Percentiles rank a stretch among this genome's conserved stretches.
Evolutionary conservation across 2,888 invertebrate genomes (phyloP).

Genomic region (Laspeyria flexula): DNA sequence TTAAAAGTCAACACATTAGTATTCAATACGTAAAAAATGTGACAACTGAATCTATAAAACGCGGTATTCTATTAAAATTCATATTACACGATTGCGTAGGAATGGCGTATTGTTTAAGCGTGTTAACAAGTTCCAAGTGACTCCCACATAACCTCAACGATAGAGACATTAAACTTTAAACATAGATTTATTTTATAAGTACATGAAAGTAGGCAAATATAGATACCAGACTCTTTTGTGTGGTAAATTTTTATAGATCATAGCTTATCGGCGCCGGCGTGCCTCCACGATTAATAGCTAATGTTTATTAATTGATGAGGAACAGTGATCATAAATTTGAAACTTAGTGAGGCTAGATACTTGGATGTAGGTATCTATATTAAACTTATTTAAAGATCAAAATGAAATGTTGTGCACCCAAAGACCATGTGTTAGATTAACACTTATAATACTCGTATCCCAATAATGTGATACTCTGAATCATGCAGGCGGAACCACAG

Average conservation of each 20-base stretch:
- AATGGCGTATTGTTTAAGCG: constrained; percentile 36
- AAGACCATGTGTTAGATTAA: too few relatives aligned
- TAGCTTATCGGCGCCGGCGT: constrained; percentile 5
- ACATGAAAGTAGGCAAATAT: constrained; percentile 1
- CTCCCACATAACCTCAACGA: constrained; percentile 42
- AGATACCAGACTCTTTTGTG: constrained; percentile 1
- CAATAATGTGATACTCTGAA: too few relatives aligned
- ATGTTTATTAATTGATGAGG: too few relatives aligned
- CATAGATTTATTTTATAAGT: constrained; percentile 13
- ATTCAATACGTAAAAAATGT: constrained; percentile 4
- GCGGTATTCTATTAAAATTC: constrained; percentile 34
- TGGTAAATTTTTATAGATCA: not conserved
- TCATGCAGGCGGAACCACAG: too few relatives aligned
- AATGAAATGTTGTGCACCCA: too few relatives aligned
- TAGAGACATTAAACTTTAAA: constrained; percentile 39
- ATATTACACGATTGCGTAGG: constrained; percentile 40
- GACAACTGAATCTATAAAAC: constrained; percentile 18
- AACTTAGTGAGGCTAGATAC: too few relatives aligned
- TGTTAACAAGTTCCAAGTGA: constrained; percentile 36
- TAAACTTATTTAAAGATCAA: too few relatives aligned
- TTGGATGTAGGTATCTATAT: too few relatives aligned
- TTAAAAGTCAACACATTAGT: too few relatives aligned
- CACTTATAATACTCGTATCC: too few relatives aligned
- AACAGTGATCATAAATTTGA: too few relatives aligned
- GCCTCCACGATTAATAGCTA: not conserved